A percentile compares a stretch with the other conserved stretches of the same genome.
These are phyloP conservation scores for Corythucha ciliata DNA, from an alignment of 2,888 invertebrate species.

Conservation along the genomic window DNA sequence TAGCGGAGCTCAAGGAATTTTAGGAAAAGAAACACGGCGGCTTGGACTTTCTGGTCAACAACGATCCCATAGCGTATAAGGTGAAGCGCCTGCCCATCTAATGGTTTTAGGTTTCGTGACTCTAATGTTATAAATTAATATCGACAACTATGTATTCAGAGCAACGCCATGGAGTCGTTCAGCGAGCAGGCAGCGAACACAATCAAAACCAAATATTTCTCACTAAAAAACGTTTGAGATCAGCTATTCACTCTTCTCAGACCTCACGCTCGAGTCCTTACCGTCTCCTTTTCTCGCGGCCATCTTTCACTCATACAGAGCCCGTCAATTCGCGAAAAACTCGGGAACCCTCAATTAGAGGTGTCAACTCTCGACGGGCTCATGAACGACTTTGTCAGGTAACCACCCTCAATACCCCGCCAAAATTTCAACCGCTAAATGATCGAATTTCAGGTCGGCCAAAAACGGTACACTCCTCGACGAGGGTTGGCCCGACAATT, in stretches of 20 bases:
- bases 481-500: conserved; percentile 53
- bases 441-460: conserved; percentile 37
- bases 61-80: conserved; percentile 65
- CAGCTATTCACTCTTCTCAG: conserved; percentile 61
- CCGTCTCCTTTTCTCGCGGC: conserved; percentile 62
- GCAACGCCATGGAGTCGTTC: conserved; percentile 52
- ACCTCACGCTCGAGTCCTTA: conserved; percentile 62
- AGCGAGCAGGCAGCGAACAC: conserved; percentile 61
- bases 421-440: too few relatives aligned
- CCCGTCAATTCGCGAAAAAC: conserved; percentile 46
- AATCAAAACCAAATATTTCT: conserved; percentile 58
- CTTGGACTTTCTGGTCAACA: conserved; percentile 64
- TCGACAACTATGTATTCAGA: too few relatives aligned
- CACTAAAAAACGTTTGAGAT: conserved; percentile 53
- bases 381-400: too few relatives aligned
- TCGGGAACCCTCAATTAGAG: too few relatives aligned
- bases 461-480: conserved; percentile 40
- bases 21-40: conserved; percentile 54
- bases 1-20: conserved; percentile 50
- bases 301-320: conserved; percentile 53
- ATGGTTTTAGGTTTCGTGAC: too few relatives aligned
- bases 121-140: too few relatives aligned
- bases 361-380: too few relatives aligned
- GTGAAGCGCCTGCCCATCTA: too few relatives aligned
- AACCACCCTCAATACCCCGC: too few relatives aligned